Conservation (phyloP, 2,797 vertebrate species). For the Platalea minor region DNA sequence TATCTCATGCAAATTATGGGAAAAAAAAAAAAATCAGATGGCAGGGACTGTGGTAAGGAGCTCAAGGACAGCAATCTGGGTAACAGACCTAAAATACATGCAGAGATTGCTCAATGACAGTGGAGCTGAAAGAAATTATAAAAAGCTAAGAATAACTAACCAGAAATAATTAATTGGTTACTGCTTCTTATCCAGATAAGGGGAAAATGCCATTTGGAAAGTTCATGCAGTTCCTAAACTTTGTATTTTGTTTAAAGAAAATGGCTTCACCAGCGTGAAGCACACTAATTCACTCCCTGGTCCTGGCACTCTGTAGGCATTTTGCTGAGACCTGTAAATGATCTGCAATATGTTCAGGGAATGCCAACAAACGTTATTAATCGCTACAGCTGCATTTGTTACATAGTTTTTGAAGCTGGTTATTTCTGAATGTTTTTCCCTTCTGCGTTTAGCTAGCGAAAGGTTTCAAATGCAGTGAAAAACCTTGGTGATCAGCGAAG, state of each 20-base stretch:
- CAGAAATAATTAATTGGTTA: not conserved
- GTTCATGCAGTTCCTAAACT: not conserved
- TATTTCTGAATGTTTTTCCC: not conserved
- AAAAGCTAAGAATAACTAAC: not conserved
- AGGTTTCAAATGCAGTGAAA: not conserved
- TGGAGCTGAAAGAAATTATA: constrained; percentile 3
- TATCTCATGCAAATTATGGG: constrained; percentile 35
- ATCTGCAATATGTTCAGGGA: constrained; percentile 4
- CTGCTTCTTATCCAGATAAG: constrained; percentile 3
- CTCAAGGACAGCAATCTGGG: constrained; percentile 1
- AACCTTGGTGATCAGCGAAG: not conserved
- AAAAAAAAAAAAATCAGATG: not conserved
- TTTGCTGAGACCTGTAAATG: constrained; percentile 51
- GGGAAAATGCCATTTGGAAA: not conserved
- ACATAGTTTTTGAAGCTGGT: not conserved
- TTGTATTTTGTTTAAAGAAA: not conserved
- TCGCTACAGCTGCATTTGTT: not conserved
- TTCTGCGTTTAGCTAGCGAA: not conserved
- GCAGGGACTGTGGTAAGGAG: not conserved
- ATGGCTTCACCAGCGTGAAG: not conserved
- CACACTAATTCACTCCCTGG: not conserved
- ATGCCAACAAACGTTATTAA: constrained; percentile 5
- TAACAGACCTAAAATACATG: not conserved
- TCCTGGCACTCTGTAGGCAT: not conserved
- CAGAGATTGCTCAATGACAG: not conserved